These are phyloP conservation scores for Neocrepidodera transversa DNA, from an alignment of 2,888 invertebrate genomes.

Conservation along the genomic window DNA sequence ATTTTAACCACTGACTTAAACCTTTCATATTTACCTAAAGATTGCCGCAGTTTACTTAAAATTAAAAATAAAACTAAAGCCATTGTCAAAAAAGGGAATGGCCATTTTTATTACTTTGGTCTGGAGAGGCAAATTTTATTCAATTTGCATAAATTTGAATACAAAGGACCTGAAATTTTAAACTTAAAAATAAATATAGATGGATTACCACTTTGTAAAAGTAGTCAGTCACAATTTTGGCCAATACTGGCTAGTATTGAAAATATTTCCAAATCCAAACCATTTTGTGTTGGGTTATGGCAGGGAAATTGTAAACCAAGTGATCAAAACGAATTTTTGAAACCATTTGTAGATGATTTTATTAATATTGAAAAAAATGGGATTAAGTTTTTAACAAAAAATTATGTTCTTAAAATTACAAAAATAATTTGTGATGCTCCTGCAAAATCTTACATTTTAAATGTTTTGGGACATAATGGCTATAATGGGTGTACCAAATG, in stretches of 20 bases:
- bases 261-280: neutral
- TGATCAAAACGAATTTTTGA: neutral
- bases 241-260: neutral
- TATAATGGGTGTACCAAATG: neutral
- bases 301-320: neutral
- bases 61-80: neutral
- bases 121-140: neutral
- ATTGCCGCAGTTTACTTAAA: neutral
- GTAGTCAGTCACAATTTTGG: neutral
- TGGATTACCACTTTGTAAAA: slow-evolving; percentile 1
- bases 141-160: neutral
- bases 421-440: slow-evolving; percentile 8
- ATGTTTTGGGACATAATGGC: neutral
- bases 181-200: neutral
- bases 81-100: neutral
- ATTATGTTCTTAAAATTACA: neutral
- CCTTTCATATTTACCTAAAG: neutral
- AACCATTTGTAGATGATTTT: neutral
- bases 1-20: neutral
- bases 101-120: neutral
- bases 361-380: neutral
- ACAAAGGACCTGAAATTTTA: neutral
- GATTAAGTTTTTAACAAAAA: neutral
- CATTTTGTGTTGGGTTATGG: neutral
- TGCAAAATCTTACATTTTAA: neutral